phyloP scores from a whole-genome alignment of 2,888 invertebrate species.

The Keiferia lycopersicella region DNA sequence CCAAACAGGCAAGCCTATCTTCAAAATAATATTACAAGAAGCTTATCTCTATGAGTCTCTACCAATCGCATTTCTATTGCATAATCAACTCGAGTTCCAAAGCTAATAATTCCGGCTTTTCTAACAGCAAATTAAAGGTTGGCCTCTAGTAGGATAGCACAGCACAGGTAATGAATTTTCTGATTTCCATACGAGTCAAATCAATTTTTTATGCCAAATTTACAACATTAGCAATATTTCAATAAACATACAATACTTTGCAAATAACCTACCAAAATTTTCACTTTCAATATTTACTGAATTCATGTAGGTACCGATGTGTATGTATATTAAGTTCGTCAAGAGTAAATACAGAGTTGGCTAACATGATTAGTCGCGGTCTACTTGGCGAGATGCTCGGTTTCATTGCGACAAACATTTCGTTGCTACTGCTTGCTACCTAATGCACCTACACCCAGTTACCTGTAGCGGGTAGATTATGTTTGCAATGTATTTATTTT shows the following conservation, averaged over 20 bases:
- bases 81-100: background rate
- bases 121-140: too few species aligned
- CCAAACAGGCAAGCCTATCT: background rate
- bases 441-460: too few species aligned
- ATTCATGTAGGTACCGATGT: background rate
- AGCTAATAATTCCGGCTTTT: too few species aligned
- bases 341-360: slow-evolving; percentile 29
- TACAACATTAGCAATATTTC: too few species aligned
- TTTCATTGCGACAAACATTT: slow-evolving; percentile 52
- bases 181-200: too few species aligned
- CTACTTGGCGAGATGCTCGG: slow-evolving; percentile 47
- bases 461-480: too few species aligned
- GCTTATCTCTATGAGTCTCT: background rate
- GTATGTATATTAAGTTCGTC: background rate
- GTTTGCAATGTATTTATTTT: too few species aligned
- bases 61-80: background rate
- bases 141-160: too few species aligned
- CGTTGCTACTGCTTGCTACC: slow-evolving; percentile 24
- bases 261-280: too few species aligned
- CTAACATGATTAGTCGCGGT: slow-evolving; percentile 45
- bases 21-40: background rate
- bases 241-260: background rate
- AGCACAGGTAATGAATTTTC: too few species aligned
- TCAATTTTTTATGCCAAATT: too few species aligned
- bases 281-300: background rate